A percentile compares a stretch with the other conserved stretches of the same genome.
Conservation (phyloP, 1,140 invertebrate species). For the Pinna nobilis region DNA sequence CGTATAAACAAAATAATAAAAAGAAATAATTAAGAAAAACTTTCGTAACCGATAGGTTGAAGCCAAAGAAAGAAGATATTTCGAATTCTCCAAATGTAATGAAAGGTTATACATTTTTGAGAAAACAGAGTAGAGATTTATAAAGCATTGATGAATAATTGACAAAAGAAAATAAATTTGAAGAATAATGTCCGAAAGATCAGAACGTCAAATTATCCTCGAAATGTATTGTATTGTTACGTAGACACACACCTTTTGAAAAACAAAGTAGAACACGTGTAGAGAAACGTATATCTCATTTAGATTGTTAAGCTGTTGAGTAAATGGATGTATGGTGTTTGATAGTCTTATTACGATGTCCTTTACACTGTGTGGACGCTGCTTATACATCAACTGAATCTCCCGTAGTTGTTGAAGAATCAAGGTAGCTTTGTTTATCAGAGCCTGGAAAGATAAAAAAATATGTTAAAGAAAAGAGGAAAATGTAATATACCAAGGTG, state of each 20-base stretch:
- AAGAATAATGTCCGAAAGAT: no score
- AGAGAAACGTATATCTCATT: slow-evolving; percentile 30
- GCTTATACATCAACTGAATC: background rate
- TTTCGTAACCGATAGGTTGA: no score
- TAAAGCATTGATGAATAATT: no score
- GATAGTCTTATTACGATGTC: slow-evolving; percentile 19
- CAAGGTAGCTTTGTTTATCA: slow-evolving; percentile 22
- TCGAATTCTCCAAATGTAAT: background rate
- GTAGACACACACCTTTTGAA: slow-evolving; percentile 35
- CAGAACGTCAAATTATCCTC: no score
- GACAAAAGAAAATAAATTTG: background rate
- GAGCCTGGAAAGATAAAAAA: slow-evolving; percentile 4
- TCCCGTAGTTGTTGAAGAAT: slow-evolving; percentile 29
- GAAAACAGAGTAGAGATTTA: no score
- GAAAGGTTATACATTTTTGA: background rate
- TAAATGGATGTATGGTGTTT: slow-evolving; percentile 35
- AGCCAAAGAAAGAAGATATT: no score
- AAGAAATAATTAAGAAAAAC: no score
- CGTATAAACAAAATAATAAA: no score
- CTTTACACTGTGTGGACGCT: background rate
- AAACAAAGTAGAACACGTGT: slow-evolving; percentile 26
- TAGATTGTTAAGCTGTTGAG: slow-evolving; percentile 16
- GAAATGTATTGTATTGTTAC: no score
- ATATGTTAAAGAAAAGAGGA: background rate
- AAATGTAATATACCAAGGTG: no score